Evolutionary conservation across 2,888 invertebrate species (phyloP).

Genomic region (Steinernema carpocapsae): DNA sequence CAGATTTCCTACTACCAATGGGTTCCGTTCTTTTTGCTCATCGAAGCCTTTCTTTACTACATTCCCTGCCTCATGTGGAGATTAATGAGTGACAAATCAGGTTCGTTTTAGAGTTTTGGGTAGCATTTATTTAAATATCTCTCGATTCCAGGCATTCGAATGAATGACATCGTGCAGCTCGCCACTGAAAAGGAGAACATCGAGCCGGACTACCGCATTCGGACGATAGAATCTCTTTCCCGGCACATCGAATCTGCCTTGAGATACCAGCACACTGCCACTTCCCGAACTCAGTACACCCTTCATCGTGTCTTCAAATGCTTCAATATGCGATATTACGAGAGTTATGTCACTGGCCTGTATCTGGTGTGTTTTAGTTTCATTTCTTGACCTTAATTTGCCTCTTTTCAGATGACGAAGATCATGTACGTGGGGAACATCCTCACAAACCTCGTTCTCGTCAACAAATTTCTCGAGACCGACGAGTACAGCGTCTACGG

Average conservation of each 20-base stretch:
- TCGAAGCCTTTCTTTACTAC: conserved; percentile 72
- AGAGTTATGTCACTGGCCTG: conserved; percentile 68
- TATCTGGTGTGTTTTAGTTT: conserved; percentile 59
- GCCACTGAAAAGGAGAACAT: conserved; percentile 69
- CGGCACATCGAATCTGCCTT: conserved; percentile 67
- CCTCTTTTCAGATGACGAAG: conserved; percentile 62
- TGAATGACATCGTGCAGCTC: conserved; percentile 69
- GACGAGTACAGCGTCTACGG: conserved; percentile 68
- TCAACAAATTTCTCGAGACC: conserved; percentile 68
- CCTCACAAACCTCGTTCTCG: conserved; percentile 64
- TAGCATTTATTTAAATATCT: background rate
- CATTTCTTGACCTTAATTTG: background rate
- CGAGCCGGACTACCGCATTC: conserved; percentile 67
- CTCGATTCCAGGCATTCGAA: conserved; percentile 58
- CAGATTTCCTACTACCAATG: conserved; percentile 69
- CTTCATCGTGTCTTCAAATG: conserved; percentile 68
- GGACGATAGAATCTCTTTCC: conserved; percentile 68
- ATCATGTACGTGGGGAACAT: conserved; percentile 68
- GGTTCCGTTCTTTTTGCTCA: conserved; percentile 68
- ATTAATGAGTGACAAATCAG: conserved; percentile 71
- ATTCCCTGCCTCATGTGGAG: conserved; percentile 72
- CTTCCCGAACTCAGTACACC: conserved; percentile 67
- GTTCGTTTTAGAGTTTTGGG: conserved; percentile 50
- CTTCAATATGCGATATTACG: conserved; percentile 68
- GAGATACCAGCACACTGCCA: conserved; percentile 68